phyloP scores from a whole-genome alignment of 2,888 invertebrate species.

The Drosophila mimetica region DNA sequence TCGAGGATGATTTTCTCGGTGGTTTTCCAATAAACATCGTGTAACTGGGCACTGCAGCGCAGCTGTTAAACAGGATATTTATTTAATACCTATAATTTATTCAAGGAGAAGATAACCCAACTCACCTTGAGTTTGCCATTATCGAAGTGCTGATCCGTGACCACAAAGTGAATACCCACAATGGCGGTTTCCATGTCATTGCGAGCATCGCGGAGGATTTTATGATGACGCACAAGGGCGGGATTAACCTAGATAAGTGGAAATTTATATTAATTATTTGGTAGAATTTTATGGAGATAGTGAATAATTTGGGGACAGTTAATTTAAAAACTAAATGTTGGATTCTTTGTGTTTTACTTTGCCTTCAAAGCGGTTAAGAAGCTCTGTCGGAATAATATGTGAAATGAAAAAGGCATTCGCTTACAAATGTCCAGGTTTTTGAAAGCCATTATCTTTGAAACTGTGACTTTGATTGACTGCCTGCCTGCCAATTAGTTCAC shows the following conservation, averaged over 20 bases:
- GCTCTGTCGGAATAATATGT: not conserved
- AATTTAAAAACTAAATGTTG: too few relatives aligned
- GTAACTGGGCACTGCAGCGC: conserved; percentile 88
- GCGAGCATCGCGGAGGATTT: conserved; percentile 77
- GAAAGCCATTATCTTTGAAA: conserved; percentile 3
- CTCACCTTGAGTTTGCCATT: conserved; percentile 86
- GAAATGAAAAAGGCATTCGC: not conserved
- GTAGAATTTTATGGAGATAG: not conserved
- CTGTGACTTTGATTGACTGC: conserved; percentile 42
- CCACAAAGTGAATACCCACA: conserved; percentile 85
- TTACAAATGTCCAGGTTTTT: not conserved
- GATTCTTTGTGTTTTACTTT: too few relatives aligned
- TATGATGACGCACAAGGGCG: conserved; percentile 82
- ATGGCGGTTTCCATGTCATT: conserved; percentile 85
- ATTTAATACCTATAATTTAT: not conserved
- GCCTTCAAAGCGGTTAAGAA: too few relatives aligned
- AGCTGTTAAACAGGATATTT: conserved; percentile 81
- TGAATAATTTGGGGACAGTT: not conserved
- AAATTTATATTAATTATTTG: not conserved
- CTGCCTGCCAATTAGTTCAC: conserved; percentile 37
- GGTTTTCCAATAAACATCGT: conserved; percentile 88
- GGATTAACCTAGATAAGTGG: conserved; percentile 76
- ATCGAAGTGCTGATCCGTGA: conserved; percentile 85
- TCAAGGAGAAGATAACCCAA: not conserved
- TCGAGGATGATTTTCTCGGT: conserved; percentile 88